Base-by-base conservation (phyloP, 1,140 invertebrate species). In the Sitodiplosis mosellana region DNA sequence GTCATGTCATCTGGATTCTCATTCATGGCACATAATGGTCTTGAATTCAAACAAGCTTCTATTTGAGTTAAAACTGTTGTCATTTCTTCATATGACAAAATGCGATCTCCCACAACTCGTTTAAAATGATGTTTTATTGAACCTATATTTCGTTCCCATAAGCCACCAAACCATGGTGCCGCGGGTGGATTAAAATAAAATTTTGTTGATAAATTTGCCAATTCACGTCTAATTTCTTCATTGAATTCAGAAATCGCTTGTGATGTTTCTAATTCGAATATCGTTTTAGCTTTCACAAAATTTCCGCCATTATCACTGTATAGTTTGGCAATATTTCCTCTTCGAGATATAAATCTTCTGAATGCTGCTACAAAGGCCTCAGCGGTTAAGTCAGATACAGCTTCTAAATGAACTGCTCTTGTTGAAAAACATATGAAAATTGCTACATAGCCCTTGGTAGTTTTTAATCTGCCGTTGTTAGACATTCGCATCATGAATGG, bases 341-440 rank as follows among this genome's bases (percentile, higher is more conserved):
- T 43, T n/a, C 58, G 38, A 0, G 54, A 36, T 6, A 57, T 45
- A 50, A 67, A 67, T 7, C 61, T 51, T n/a, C 52, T 53, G 6
- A 66, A 56, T 2, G 57, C 54, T 11, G 48, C 41, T 0, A 66
- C 12, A 48, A 66, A 64, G 2, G 54, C 51, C 43, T 59, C 55
- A 6, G 62, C 58, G 7, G 55, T 55, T 14, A 67, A 33, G 49
- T 64, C 55, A 2, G 46, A 42, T 1, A 62, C 59, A 7, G 62
- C n/a, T 51, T 70, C 65, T n/a, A 70, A 46, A 47, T 69, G 67
- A 15, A 66, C 52, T 1, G 60, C 64, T 43, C 58, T 58, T 3
- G 66, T 65, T 0, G 52, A 51, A 47, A 66, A 60, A 51, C 66
- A 69, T 0, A 67, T 51, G 53, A 69, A 69, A 12, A 69, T 19